Percentiles rank a stretch among this genome's conserved stretches.
Evolutionary conservation across 2,113 vertebrate species (phyloP).

Genomic region (Salvelinus sp.): DNA sequence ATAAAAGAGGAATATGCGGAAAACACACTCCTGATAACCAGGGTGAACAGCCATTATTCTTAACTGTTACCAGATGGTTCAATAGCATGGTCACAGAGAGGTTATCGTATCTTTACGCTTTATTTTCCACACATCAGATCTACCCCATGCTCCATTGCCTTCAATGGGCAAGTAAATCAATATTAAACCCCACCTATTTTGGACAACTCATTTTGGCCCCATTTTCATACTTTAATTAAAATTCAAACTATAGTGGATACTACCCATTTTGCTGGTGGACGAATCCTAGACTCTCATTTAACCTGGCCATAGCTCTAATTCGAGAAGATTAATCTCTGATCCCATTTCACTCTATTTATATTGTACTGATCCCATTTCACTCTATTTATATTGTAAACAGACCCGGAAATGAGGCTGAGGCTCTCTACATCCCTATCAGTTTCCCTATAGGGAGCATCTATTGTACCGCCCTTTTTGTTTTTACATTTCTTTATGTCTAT

Average conservation of each 20-base stretch:
- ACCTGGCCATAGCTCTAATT: too few species aligned
- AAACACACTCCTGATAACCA: conserved; percentile 53
- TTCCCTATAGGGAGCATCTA: too few species aligned
- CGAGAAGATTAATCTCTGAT: too few species aligned
- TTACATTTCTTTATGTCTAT: too few species aligned
- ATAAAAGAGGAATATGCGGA: conserved; percentile 58
- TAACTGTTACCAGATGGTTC: conserved; percentile 66
- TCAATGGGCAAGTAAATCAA: background rate
- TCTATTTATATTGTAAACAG: too few species aligned
- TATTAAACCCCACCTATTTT: background rate
- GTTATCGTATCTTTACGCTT: conserved; percentile 44
- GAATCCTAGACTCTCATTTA: background rate
- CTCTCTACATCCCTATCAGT: too few species aligned
- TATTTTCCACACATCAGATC: conserved; percentile 33
- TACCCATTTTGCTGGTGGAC: background rate
- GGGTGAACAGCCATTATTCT: conserved; percentile 60
- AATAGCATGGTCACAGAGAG: conserved; percentile 43
- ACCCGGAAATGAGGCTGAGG: too few species aligned
- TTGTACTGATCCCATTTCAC: too few species aligned
- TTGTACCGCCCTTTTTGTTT: too few species aligned
- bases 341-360: too few species aligned
- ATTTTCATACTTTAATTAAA: background rate
- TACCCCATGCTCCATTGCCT: conserved; percentile 8
- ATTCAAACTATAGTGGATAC: too few species aligned
- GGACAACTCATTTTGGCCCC: background rate